Evolutionary conservation across 1,140 invertebrate species (phyloP), one percentile per base, ranked within the genome.

Genomic region (Acyrthosiphon pisum): DNA sequence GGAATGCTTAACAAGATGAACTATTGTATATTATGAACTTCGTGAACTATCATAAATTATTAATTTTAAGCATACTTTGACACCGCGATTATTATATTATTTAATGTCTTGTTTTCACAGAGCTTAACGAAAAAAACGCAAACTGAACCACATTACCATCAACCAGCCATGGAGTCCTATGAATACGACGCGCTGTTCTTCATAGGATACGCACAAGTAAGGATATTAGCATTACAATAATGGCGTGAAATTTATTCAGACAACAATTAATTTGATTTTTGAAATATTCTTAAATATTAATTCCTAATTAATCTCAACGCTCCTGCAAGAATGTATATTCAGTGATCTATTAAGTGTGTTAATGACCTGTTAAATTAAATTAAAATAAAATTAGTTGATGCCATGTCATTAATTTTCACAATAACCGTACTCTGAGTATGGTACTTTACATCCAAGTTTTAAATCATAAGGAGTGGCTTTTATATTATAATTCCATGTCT

Each of bases 201-300:
- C 93, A 86, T 96, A 7, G 94, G 95, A 26, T 95, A 95, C 94
- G 94, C 95, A 9, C 96, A 96, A 94, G 95, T 95, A 95, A 94
- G 94, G 3, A 68, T 14, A 23, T 68, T 14, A 1, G 14, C 1
- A n/a, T 14, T n/a, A 68, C 30, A 68, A 68, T n/a, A 68, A 68
- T n/a, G 30, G 18, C 26, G 4, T 68, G 6, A n/a, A 68, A 68
- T 68, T 14, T 23, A 68, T n/a, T 18, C 30, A 68, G 26, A 56
- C 56, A n/a, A n/a, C 30, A 68, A 68, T 18, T 6, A n/a, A 68
- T 68, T 68, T 0, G 30, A 68, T 68, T 68, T 68, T 68, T n/a
- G 3, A 68, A n/a, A 68, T 68, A 18, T n/a, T 68, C 30, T 68
- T 68, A 56, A 50, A 53, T 23, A 23, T 56, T 56, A 18, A n/a